These are phyloP conservation scores for Drosophila murphyi DNA, from an alignment of 1,140 invertebrate genomes.

Conservation along the genomic window DNA sequence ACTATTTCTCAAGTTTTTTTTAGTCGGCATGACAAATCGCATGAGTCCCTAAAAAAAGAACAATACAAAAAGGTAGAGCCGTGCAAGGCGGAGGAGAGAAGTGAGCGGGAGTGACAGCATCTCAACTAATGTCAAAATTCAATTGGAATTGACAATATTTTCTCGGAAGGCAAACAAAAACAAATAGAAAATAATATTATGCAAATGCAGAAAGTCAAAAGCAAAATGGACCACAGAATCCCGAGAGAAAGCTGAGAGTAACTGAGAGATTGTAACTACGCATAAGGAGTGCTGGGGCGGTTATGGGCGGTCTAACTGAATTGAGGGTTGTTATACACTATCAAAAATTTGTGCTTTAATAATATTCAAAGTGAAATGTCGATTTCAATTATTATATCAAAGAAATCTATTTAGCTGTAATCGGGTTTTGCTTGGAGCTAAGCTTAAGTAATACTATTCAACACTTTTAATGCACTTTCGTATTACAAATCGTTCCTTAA, in stretches of 20 bases:
- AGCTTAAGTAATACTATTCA: too few species aligned
- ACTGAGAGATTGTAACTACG: not conserved
- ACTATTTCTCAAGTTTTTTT: constrained; percentile 62
- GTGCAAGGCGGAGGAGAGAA: not conserved
- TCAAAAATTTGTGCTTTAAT: not conserved
- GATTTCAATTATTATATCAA: too few species aligned
- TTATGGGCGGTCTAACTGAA: not conserved
- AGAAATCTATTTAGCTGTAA: too few species aligned
- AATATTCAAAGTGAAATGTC: not conserved
- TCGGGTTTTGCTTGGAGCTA: too few species aligned
- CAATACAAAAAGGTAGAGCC: not conserved
- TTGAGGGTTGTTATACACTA: constrained; percentile 12
- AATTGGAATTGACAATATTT: constrained; percentile 66
- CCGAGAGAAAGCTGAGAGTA: not conserved
- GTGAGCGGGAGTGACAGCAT: not conserved
- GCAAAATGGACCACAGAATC: constrained; percentile 22
- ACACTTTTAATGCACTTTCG: too few species aligned
- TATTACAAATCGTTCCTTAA: too few species aligned
- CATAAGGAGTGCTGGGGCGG: not conserved
- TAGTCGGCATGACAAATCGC: constrained; percentile 58
- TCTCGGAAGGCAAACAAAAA: constrained; percentile 62
- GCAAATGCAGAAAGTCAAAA: constrained; percentile 55
- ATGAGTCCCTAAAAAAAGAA: constrained; percentile 6
- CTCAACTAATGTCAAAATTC: constrained; percentile 76
- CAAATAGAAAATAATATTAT: constrained; percentile 72